Conservation (phyloP, 2,797 vertebrate genomes). For the Syngnathus acus region DNA sequence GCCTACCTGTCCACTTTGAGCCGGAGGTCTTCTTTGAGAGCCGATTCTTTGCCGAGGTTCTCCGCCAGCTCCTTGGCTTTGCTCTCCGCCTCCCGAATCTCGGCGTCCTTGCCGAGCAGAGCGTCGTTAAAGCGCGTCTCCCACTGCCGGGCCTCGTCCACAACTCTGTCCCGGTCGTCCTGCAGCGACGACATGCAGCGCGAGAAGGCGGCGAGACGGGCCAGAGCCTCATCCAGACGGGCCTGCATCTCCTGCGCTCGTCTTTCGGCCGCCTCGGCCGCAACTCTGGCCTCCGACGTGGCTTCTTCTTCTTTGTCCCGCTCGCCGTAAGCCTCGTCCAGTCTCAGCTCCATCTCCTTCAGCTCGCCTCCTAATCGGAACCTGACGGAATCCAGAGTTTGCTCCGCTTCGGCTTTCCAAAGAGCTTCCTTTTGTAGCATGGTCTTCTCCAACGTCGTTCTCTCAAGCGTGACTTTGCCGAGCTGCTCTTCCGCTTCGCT, state of each 20-base stretch:
- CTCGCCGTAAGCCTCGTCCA: slow-evolving; percentile 75
- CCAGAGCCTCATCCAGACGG: slow-evolving; percentile 81
- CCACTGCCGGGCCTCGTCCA: slow-evolving; percentile 89
- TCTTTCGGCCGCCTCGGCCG: slow-evolving; percentile 67
- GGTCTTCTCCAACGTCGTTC: slow-evolving; percentile 58
- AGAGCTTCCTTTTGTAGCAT: slow-evolving; percentile 63
- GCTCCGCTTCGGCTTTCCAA: slow-evolving; percentile 73
- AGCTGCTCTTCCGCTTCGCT: slow-evolving; percentile 77
- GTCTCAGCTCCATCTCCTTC: slow-evolving; percentile 77
- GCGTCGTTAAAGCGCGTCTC: slow-evolving; percentile 81
- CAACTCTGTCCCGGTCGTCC: slow-evolving; percentile 88
- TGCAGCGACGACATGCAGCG: slow-evolving; percentile 96
- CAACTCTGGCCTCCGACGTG: slow-evolving; percentile 61
- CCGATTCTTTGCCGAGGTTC: slow-evolving; percentile 70
- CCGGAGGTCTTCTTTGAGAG: slow-evolving; percentile 75
- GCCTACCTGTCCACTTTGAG: slow-evolving; percentile 60
- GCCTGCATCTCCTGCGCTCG: slow-evolving; percentile 75
- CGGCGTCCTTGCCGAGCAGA: slow-evolving; percentile 85
- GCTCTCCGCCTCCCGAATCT: slow-evolving; percentile 76
- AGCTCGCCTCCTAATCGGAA: slow-evolving; percentile 80
- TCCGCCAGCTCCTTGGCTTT: slow-evolving; percentile 70
- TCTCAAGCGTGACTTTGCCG: slow-evolving; percentile 70
- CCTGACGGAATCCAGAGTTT: slow-evolving; percentile 78
- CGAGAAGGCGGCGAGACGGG: slow-evolving; percentile 86
- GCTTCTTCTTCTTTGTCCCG: slow-evolving; percentile 69